Percentiles rank a stretch among this genome's conserved stretches.
Conservation (phyloP, 2,797 vertebrate genomes). For the Danio aesculapii region DNA sequence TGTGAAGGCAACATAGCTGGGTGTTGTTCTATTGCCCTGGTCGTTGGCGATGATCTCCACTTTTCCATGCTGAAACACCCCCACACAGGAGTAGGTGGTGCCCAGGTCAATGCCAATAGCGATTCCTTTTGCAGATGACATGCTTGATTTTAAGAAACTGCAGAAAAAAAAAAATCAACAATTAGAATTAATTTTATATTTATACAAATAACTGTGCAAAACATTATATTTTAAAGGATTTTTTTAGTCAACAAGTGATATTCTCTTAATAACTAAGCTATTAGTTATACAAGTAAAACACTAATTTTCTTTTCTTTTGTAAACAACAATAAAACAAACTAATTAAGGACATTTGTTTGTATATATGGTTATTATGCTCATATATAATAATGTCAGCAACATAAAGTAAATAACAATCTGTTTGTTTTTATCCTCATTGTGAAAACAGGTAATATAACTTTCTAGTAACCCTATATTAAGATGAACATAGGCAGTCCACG, state of each 20-base stretch:
- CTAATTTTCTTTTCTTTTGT: too few relatives aligned
- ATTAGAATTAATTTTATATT: neutral
- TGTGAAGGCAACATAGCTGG: slow-evolving; percentile 86
- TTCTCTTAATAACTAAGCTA: neutral
- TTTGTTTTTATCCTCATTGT: too few relatives aligned
- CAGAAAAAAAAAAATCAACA: neutral
- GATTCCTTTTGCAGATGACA: slow-evolving; percentile 52
- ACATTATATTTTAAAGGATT: too few relatives aligned
- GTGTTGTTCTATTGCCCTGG: slow-evolving; percentile 86
- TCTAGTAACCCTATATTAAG: too few relatives aligned
- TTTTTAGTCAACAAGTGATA: neutral
- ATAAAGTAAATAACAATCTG: too few relatives aligned
- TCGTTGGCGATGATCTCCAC: slow-evolving; percentile 89
- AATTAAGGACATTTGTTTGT: too few relatives aligned
- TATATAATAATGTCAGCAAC: too few relatives aligned
- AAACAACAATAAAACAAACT: too few relatives aligned
- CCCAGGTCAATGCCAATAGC: slow-evolving; percentile 82
- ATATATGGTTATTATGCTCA: too few relatives aligned
- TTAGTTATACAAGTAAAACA: neutral
- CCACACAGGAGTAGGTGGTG: slow-evolving; percentile 84
- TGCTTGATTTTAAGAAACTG: neutral
- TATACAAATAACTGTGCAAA: neutral
- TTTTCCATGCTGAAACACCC: slow-evolving; percentile 86
- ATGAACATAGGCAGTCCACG: neutral
- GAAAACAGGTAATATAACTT: too few relatives aligned